Conservation (phyloP, 2,797 vertebrate genomes). For the Rhodeus uyekii region DNA sequence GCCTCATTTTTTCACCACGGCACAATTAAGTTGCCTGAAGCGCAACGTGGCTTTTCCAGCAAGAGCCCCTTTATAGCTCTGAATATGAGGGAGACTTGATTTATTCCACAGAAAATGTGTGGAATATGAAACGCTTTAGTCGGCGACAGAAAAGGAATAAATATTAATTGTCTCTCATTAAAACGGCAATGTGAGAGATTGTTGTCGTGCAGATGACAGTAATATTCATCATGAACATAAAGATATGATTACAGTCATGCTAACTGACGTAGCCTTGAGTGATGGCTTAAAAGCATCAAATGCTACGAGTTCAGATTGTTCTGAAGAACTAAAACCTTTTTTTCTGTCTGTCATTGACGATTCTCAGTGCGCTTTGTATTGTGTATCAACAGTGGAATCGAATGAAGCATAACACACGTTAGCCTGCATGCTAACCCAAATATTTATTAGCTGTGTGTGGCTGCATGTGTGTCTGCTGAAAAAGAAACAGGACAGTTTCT, state of each 20-base stretch:
- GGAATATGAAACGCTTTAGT: constrained; percentile 52
- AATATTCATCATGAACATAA: constrained; percentile 49
- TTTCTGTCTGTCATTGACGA: neutral
- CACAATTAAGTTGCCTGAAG: constrained; percentile 60
- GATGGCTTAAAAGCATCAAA: constrained; percentile 29
- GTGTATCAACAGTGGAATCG: neutral
- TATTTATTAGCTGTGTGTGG: neutral
- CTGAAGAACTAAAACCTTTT: constrained; percentile 11
- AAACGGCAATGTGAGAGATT: constrained; percentile 45
- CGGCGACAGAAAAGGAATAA: constrained; percentile 48
- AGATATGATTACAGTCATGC: constrained; percentile 47
- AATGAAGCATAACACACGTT: constrained; percentile 1
- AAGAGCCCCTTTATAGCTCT: constrained; percentile 44
- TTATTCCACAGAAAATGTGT: constrained; percentile 53
- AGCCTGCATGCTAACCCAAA: neutral
- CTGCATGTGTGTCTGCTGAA: neutral
- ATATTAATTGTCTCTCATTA: constrained; percentile 54
- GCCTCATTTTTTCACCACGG: constrained; percentile 53
- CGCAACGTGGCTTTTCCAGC: constrained; percentile 55
- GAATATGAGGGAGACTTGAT: constrained; percentile 53
- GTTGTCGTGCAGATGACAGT: constrained; percentile 38
- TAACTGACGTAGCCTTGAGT: constrained; percentile 32
- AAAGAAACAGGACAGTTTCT: neutral
- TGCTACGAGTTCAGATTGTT: constrained; percentile 18
- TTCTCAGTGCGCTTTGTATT: constrained; percentile 1